phyloP scores from a whole-genome alignment of 2,113 vertebrate species.

The Pavo muticus region DNA sequence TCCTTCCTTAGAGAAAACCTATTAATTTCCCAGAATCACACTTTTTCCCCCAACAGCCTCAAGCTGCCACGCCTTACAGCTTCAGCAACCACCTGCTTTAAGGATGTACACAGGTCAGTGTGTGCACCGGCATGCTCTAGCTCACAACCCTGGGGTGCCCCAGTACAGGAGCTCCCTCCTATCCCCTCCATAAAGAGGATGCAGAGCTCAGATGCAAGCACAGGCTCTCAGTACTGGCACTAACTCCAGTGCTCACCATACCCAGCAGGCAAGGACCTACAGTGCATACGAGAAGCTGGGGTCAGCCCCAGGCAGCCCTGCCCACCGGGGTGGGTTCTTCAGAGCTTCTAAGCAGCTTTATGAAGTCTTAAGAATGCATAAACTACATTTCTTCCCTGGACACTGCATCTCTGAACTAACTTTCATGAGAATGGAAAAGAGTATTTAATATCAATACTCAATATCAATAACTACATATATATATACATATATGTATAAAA shows the following conservation, averaged over 20 bases:
- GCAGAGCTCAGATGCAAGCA: neutral
- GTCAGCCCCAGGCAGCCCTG: neutral
- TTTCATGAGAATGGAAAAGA: neutral
- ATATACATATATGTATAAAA: neutral
- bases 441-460: neutral
- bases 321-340: neutral
- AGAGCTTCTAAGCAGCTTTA: neutral
- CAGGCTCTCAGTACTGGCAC: neutral
- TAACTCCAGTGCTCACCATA: neutral
- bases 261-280: neutral
- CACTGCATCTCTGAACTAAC: neutral
- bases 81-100: neutral
- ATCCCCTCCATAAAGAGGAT: neutral
- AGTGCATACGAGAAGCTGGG: neutral
- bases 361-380: neutral
- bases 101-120: neutral
- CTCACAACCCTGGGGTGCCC: neutral
- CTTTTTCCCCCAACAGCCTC: neutral
- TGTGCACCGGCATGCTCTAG: neutral
- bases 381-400: neutral
- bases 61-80: neutral
- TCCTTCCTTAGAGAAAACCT: neutral
- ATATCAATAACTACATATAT: neutral
- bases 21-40: neutral
- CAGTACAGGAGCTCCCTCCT: neutral